Base-by-base conservation (phyloP, 2,113 vertebrate species). In the Microcebus jonahi region DNA sequence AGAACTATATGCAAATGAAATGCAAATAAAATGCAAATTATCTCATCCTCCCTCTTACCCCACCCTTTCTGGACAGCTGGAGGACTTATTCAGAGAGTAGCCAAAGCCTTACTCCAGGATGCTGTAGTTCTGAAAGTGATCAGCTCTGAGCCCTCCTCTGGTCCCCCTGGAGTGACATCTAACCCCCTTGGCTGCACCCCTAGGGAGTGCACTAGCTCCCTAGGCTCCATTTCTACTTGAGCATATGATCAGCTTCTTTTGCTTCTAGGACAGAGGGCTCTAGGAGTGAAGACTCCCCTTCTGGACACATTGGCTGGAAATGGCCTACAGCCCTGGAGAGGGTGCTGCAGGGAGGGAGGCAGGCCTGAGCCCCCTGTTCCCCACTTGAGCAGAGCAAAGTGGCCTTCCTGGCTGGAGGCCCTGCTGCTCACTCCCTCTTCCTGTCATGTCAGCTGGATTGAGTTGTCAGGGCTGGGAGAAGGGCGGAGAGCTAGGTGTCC, bases 11-110 rank as follows among this genome's bases (percentile, higher is more conserved):
- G 97, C 93, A 98, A 97, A 97, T 90, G 10, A 73, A 4, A 97
- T 97, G 93, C 94, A 98, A 98, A 97, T 90, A 2, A 9, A 4
- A 97, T 68, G 91, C 95, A 97, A 98, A 98, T 81, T 2, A 36
- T 0, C 6, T 5, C 57, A 3, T 68, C 29, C 57, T 11, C 31
- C 17, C 55, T 82, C 11, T n/a, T 29, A 48, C 68, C 84, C 57
- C 29, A 48, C 45, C 61, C 23, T 88, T 55, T 79, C 73, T 57
- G 59, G 71, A 88, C 34, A 90, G 76, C 92, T 90, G 48, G 87
- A 95, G 59, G 95, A 71, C 34, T 87, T 95, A 76, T 94, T 61
- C 81, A 85, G 76, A 76, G 39, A 71, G 21, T 27, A 61, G 39
- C 42, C 50, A 70, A 81, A 92, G 14, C 6, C 59, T 88, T 45